phyloP scores from a whole-genome alignment of 1,140 invertebrate species.

The Maconellicoccus hirsutus region DNA sequence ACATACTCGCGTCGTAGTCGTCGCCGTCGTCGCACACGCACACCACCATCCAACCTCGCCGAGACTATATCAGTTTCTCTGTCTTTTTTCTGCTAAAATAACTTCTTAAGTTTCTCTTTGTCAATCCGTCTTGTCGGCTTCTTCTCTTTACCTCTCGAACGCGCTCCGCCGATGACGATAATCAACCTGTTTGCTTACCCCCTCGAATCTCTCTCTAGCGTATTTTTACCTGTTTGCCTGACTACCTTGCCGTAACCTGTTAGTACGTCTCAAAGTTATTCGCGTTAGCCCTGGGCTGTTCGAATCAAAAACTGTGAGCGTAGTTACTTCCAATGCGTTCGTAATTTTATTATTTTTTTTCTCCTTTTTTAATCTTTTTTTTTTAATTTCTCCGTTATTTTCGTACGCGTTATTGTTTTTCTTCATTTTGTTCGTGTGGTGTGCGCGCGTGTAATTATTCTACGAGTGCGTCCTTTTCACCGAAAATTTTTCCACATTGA shows the following conservation, averaged over 20 bases:
- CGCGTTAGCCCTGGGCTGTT: constrained; percentile 15
- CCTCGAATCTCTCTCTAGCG: background rate
- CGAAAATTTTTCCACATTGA: too few species aligned
- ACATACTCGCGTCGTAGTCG: background rate
- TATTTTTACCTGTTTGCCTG: constrained; percentile 8
- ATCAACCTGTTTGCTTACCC: constrained; percentile 16
- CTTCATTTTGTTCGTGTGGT: background rate
- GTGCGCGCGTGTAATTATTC: background rate
- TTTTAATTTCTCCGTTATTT: background rate
- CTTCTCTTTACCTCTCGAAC: background rate
- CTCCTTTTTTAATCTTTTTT: background rate
- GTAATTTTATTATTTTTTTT: background rate
- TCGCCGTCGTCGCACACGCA: background rate
- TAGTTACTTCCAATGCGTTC: background rate
- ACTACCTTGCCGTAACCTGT: constrained; percentile 18
- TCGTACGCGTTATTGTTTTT: background rate
- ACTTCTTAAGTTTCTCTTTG: too few species aligned
- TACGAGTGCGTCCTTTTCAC: too few species aligned
- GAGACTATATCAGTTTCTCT: background rate
- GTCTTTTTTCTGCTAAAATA: background rate
- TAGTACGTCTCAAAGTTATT: constrained; percentile 17
- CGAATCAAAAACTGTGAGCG: constrained; percentile 9
- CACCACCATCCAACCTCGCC: background rate
- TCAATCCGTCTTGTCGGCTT: too few species aligned
- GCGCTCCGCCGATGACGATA: background rate